phyloP scores from a whole-genome alignment of 2,113 vertebrate species.

The Helogale parvula region DNA sequence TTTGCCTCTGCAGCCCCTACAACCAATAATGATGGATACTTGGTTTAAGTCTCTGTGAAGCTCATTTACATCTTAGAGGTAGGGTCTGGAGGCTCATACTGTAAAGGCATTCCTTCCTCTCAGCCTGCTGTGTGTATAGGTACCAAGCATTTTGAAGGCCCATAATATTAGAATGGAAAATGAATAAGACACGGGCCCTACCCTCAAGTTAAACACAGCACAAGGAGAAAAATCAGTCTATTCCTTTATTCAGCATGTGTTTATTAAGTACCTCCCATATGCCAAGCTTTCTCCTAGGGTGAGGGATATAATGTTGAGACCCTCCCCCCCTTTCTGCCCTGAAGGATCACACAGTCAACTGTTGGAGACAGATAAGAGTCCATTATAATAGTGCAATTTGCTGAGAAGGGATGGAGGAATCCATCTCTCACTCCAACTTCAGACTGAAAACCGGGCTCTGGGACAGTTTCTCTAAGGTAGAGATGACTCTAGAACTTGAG shows the following conservation, averaged over 20 bases:
- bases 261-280: background rate
- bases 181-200: background rate
- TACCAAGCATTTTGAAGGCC: background rate
- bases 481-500: background rate
- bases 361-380: background rate
- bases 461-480: background rate
- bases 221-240: background rate
- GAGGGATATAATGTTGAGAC: background rate
- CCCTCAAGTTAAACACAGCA: background rate
- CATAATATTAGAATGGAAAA: background rate
- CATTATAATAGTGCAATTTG: background rate
- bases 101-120: background rate
- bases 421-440: background rate
- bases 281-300: background rate
- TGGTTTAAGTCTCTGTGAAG: background rate
- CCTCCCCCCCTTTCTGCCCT: background rate
- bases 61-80: background rate
- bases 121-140: background rate
- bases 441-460: background rate
- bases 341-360: background rate
- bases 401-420: background rate
- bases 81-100: background rate
- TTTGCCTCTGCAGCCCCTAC: background rate
- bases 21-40: background rate
- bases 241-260: background rate